Percentiles rank a stretch among this genome's conserved stretches.
Conservation (phyloP, 2,113 vertebrate genomes). For the human region DNA sequence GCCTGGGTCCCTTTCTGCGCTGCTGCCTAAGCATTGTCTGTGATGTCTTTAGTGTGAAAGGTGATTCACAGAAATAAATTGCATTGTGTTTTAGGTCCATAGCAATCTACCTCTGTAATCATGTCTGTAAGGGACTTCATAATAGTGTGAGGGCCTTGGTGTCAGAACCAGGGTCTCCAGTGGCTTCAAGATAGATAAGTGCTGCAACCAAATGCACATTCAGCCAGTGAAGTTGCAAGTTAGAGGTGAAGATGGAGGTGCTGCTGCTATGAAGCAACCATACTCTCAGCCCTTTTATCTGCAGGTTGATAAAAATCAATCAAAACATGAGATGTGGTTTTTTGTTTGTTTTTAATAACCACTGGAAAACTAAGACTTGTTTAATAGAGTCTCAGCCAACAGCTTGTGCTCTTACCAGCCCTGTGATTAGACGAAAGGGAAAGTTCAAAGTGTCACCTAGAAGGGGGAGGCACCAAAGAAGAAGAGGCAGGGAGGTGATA, state of each 20-base stretch:
- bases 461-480: neutral
- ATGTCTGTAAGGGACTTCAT: slow-evolving; percentile 66
- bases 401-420: neutral
- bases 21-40: neutral
- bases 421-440: neutral
- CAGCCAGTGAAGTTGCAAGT: neutral
- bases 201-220: slow-evolving; percentile 61
- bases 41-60: slow-evolving; percentile 46
- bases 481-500: neutral
- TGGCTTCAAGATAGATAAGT: slow-evolving; percentile 33
- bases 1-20: neutral
- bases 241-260: slow-evolving; percentile 43
- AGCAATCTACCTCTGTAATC: slow-evolving; percentile 65
- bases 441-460: neutral
- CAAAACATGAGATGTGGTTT: slow-evolving; percentile 28
- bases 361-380: slow-evolving; percentile 12
- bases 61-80: slow-evolving; percentile 79
- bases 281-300: slow-evolving; percentile 70
- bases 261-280: slow-evolving; percentile 36
- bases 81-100: slow-evolving; percentile 55
- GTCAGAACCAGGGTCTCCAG: slow-evolving; percentile 56
- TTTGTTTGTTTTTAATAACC: slow-evolving; percentile 55
- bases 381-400: slow-evolving; percentile 6
- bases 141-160: slow-evolving; percentile 56
- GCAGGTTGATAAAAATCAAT: slow-evolving; percentile 61